Base-by-base conservation (phyloP, 2,888 invertebrate species). In the Eurois occulta region DNA sequence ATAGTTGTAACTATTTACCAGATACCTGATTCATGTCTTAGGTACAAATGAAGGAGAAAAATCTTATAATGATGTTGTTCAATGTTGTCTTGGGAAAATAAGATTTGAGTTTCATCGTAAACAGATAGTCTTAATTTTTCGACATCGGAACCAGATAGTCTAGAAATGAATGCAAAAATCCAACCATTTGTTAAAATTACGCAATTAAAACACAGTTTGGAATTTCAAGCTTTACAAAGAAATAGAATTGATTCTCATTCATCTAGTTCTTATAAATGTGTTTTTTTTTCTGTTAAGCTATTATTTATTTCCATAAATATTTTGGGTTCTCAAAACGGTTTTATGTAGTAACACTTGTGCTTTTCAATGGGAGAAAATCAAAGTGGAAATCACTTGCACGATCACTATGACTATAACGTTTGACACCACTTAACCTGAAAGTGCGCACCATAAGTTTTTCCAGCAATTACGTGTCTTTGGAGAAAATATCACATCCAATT, bases 11-110 rank as follows among this genome's bases (percentile, higher is more conserved):
- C 55, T 64, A 60, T 77, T 75, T 64, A 78, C 70, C 52, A 66
- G 72, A 46, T 72, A 82, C n/a, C 18, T 65, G 41, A 76, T 80
- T 83, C 67, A 46, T 75, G 43, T 24, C n/a, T 41, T 75, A n/a
- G n/a, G n/a, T n/a, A 75, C 32, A 28, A 8, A 43, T 58, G 4
- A 7, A 18, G 28, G 13, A n/a, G 2, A 64, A 71, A 52, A 35
- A 67, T 55, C 24, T 32, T 67, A 1, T 41, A 58, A 66, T 77
- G 28, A 76, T 83, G 28, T 52, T 52, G 68, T 69, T 48, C 16
- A 6, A 28, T 28, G 28, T 38, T 52, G 38, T 35, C 1, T 21
- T 48, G 24, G 18, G 28, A 35, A 21, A 41, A 28, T 32, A 52
- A 18, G 6, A 52, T 52, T 18, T 0, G 4, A 32, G 16, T 78